phyloP scores from a whole-genome alignment of 2,113 vertebrate species.

The Peromyscus leucopus region DNA sequence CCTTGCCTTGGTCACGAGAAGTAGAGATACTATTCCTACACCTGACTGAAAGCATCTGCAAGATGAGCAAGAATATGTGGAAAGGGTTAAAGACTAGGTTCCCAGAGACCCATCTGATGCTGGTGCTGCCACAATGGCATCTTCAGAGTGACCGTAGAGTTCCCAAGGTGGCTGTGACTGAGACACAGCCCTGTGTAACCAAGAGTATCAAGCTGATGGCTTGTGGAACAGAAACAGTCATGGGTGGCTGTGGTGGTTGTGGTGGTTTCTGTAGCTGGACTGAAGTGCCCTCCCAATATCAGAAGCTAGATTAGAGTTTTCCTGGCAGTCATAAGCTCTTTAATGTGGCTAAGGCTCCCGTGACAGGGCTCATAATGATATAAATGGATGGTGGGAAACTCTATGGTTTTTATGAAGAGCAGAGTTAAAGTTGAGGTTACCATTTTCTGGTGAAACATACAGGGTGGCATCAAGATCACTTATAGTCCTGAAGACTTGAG shows the following conservation, averaged over 20 bases:
- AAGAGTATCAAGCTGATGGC: not conserved
- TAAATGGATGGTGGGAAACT: not conserved
- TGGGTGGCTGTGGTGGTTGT: not conserved
- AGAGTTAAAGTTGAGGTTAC: not conserved
- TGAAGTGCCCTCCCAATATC: not conserved
- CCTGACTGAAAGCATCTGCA: not conserved
- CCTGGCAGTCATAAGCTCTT: not conserved
- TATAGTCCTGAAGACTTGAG: not conserved
- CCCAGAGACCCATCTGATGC: not conserved
- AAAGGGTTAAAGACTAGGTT: not conserved
- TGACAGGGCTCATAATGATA: not conserved
- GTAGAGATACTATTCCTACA: not conserved
- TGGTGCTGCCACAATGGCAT: not conserved
- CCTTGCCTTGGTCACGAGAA: not conserved
- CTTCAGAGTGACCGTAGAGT: not conserved
- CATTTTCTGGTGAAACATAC: not conserved
- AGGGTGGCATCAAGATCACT: not conserved
- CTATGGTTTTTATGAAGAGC: not conserved
- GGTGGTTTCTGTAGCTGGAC: too few species aligned
- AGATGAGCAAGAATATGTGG: too few species aligned
- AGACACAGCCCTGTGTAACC: not conserved
- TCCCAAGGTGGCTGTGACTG: not conserved
- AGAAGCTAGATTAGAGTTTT: not conserved
- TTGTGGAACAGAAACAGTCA: not conserved
- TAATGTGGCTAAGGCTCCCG: not conserved